A percentile compares a stretch with the other conserved stretches of the same genome.
Conservation (phyloP, 1,140 invertebrate species). For the Lineus longissimus region DNA sequence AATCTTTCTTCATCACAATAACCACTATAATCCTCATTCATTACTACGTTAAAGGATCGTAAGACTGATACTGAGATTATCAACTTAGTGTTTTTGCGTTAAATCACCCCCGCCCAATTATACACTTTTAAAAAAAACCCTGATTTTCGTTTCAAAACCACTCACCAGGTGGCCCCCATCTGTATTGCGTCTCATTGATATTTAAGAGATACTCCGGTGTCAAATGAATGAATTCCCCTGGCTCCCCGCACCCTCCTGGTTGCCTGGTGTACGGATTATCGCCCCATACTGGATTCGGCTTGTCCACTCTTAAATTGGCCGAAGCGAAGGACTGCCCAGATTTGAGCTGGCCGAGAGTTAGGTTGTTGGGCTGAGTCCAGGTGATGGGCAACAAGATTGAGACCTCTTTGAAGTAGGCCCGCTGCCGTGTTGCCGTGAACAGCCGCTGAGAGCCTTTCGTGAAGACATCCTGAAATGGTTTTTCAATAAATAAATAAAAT, state of each 20-base stretch:
- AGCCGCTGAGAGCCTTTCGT: slow-evolving; percentile 32
- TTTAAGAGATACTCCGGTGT: not conserved
- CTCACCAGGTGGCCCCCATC: not conserved
- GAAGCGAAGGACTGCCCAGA: not conserved
- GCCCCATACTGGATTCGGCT: not conserved
- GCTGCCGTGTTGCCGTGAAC: slow-evolving; percentile 35
- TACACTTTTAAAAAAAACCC: no score
- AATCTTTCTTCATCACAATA: no score
- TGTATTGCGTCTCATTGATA: not conserved
- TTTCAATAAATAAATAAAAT: not conserved
- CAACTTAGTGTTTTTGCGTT: no score
- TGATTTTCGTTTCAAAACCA: no score
- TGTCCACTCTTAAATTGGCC: not conserved
- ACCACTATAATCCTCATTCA: no score
- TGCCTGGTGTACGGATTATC: slow-evolving; percentile 3
- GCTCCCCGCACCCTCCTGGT: not conserved
- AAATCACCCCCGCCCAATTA: no score
- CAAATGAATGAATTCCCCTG: not conserved
- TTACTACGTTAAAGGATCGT: no score
- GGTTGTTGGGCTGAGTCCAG: slow-evolving; percentile 28
- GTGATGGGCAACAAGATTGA: slow-evolving; percentile 45
- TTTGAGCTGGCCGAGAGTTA: not conserved
- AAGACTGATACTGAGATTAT: no score
- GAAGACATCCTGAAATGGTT: slow-evolving; percentile 27
- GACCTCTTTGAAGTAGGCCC: slow-evolving; percentile 46